Evolutionary conservation across 2,888 invertebrate species (phyloP).

Genomic region (Amiota communis): DNA sequence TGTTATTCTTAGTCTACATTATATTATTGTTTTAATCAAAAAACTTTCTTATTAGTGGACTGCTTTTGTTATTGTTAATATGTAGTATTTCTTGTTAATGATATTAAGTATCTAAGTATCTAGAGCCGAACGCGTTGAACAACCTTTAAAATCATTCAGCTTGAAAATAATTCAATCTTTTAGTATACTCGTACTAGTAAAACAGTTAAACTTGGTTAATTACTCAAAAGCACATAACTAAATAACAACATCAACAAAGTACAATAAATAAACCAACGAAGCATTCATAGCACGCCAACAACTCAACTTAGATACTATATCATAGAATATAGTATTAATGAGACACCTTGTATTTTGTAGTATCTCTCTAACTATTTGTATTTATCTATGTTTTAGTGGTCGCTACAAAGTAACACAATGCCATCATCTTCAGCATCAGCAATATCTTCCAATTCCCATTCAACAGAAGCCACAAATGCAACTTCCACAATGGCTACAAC

Average conservation of each 20-base stretch:
- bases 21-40: neutral
- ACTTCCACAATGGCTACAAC: constrained; percentile 34
- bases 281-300: too few species aligned
- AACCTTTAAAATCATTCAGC: constrained; percentile 64
- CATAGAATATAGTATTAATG: too few species aligned
- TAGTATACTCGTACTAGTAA: constrained; percentile 48
- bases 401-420: constrained; percentile 62
- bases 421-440: constrained; percentile 36
- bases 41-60: constrained; percentile 36
- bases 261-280: neutral
- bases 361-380: too few species aligned
- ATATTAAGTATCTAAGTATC: constrained; percentile 44
- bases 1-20: constrained; percentile 1
- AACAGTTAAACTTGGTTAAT: constrained; percentile 36
- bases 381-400: constrained; percentile 61
- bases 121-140: constrained; percentile 56
- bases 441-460: constrained; percentile 25
- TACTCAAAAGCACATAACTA: neutral
- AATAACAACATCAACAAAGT: neutral
- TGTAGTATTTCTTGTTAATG: constrained; percentile 15
- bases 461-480: neutral
- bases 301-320: too few species aligned
- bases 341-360: too few species aligned
- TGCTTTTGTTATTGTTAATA: constrained; percentile 4
- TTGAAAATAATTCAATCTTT: constrained; percentile 61